Conservation (phyloP, 2,888 invertebrate genomes). For the Synergus gifuensis region DNA sequence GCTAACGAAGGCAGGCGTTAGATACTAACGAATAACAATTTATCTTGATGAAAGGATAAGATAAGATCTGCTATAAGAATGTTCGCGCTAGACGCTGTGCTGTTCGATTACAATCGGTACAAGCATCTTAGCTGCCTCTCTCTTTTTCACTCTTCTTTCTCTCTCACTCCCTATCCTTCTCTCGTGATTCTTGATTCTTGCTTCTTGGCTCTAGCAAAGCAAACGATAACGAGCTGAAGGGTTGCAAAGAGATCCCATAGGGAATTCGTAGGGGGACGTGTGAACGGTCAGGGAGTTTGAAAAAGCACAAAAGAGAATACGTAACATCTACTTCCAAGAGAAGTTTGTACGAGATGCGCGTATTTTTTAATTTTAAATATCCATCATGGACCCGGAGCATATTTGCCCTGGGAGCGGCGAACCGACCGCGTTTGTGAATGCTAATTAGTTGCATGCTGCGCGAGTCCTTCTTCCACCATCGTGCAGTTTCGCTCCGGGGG, state of each 20-base stretch:
- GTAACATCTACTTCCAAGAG: constrained; percentile 57
- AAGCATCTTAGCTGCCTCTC: constrained; percentile 29
- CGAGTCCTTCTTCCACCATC: constrained; percentile 41
- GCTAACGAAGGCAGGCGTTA: constrained; percentile 37
- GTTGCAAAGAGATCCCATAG: constrained; percentile 29
- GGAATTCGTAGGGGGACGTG: constrained; percentile 48
- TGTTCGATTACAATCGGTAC: constrained; percentile 39
- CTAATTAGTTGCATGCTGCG: constrained; percentile 65
- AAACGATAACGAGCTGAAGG: constrained; percentile 32
- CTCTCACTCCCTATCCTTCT: neutral
- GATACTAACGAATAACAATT: constrained; percentile 38
- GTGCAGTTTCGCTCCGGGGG: constrained; percentile 44
- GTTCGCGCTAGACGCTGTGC: constrained; percentile 30
- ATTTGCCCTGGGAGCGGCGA: constrained; percentile 63
- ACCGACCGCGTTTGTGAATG: constrained; percentile 66
- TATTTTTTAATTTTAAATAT: constrained; percentile 60
- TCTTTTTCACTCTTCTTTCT: neutral
- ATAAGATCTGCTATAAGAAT: constrained; percentile 31
- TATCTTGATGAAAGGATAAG: constrained; percentile 38
- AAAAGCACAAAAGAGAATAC: constrained; percentile 54
- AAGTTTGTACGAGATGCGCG: constrained; percentile 51
- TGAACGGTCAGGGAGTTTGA: constrained; percentile 55
- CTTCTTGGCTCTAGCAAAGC: neutral
- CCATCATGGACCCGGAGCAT: constrained; percentile 60
- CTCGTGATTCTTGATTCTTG: neutral